phyloP scores from a whole-genome alignment of 2,888 invertebrate species.

The Tetramorium bicarinatum region DNA sequence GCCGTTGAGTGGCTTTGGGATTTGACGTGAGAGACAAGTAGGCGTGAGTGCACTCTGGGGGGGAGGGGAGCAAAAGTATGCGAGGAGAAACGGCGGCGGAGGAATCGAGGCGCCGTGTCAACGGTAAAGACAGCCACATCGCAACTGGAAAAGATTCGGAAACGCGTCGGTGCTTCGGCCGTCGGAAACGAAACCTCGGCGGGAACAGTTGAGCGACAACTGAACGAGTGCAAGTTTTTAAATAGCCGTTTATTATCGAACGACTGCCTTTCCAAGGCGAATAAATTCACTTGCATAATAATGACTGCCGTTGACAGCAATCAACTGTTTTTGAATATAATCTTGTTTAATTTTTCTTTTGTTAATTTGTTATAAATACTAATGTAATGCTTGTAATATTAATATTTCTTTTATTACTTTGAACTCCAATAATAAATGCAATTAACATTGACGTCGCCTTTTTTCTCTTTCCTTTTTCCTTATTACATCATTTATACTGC shows the following conservation, averaged over 20 bases:
- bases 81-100: constrained; percentile 58
- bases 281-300: constrained; percentile 10
- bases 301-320: not conserved
- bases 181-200: constrained; percentile 48
- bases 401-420: not conserved
- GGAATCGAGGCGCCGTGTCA: constrained; percentile 56
- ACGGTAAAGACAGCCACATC: constrained; percentile 67
- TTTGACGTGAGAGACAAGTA: constrained; percentile 76
- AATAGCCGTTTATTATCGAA: not conserved
- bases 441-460: not conserved
- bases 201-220: not conserved
- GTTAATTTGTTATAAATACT: not conserved
- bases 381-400: not conserved
- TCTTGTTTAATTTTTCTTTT: not conserved
- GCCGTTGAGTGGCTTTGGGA: constrained; percentile 59
- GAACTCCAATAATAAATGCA: not conserved
- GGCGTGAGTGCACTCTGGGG: constrained; percentile 77
- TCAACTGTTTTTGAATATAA: constrained; percentile 9
- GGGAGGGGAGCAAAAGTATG: constrained; percentile 64
- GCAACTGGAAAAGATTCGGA: constrained; percentile 64
- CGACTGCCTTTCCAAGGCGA: not conserved
- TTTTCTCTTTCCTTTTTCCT: not conserved
- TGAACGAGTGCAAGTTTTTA: not conserved
- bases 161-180: constrained; percentile 50
- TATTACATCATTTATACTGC: not conserved